Base-by-base conservation (phyloP, 2,797 vertebrate species). In the Melanotaenia parkinsoni region DNA sequence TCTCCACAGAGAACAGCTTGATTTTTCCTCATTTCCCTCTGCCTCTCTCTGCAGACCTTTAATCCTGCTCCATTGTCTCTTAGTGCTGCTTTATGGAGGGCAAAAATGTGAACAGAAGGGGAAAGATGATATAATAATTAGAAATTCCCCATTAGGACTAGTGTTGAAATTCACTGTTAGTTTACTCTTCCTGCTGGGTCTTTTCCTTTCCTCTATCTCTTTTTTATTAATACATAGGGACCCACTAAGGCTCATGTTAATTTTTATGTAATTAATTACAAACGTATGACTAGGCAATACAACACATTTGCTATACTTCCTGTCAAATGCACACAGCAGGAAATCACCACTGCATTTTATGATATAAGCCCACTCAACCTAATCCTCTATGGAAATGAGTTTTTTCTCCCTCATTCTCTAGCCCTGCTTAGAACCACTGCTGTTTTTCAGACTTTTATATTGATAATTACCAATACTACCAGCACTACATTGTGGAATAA, bases 11-110 rank as follows among this genome's bases (percentile, higher is more conserved):
- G 81, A 88, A 75, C 74, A 85, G 84, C 74, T 87, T 82, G 82
- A 88, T 85, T 85, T 54, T 82, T 83, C 69, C 77, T 76, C 79
- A 76, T 86, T 76, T 74, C 77, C 65, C 76, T 77, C 65, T 63
- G 66, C 50, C 58, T 79, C 63, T 67, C 80, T 81, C 75, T 70
- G 61, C 67, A 86, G 75, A 84, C 65, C 58, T 83, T 71, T 89
- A 88, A 92, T 92, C 82, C 70, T 26, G 58, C 67, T 80, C 77
- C 71, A 85, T 86, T 89, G 88, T 89, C 60, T 84, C 74, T 69
- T 60, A 9, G 45, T 70, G 82, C 69, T 69, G 58, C 58, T 85
- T 86, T 85, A 76, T 74, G 65, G 63, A 75, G 68, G 61, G 65
- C 61, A 58, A 47, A 40, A 71, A 80, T 26, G 28, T 68, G 53